Conservation (phyloP, 2,888 invertebrate genomes). For the Balanococcus diminutus region DNA sequence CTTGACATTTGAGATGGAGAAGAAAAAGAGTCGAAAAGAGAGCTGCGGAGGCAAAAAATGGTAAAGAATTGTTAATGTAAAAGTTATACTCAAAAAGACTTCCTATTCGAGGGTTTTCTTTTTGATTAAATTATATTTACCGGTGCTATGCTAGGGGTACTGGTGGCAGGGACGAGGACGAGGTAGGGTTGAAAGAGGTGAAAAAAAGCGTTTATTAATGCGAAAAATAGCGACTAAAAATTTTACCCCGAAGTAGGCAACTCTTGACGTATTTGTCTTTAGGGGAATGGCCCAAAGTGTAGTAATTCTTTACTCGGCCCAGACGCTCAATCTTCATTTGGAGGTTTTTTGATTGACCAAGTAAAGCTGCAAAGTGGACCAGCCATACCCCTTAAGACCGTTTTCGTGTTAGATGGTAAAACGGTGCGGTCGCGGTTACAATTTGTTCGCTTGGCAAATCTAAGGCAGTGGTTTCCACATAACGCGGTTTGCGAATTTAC, state of each 20-base stretch:
- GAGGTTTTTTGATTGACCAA: slow-evolving; percentile 25
- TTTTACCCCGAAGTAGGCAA: background rate
- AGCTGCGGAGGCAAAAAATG: background rate
- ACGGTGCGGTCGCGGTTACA: background rate
- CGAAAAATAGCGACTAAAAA: slow-evolving; percentile 1
- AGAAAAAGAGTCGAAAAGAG: background rate
- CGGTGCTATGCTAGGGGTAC: background rate
- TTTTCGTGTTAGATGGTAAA: too few relatives aligned
- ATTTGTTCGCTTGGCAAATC: background rate
- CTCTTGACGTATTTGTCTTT: slow-evolving; percentile 29
- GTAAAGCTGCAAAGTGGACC: background rate
- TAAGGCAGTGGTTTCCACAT: too few relatives aligned
- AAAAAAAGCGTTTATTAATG: slow-evolving; percentile 34
- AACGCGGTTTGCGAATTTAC: background rate
- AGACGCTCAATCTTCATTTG: slow-evolving; percentile 33
- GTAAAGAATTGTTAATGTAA: slow-evolving; percentile 44
- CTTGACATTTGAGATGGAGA: background rate
- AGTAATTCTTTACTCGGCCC: background rate
- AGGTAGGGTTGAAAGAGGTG: background rate
- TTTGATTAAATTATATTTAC: slow-evolving; percentile 45
- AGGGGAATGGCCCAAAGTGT: background rate
- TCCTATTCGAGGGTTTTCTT: slow-evolving; percentile 12
- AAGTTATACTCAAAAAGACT: slow-evolving; percentile 46
- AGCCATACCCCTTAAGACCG: background rate
- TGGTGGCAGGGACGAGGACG: background rate